phyloP scores from a whole-genome alignment of 1,140 invertebrate species.

The Papilio polytes region DNA sequence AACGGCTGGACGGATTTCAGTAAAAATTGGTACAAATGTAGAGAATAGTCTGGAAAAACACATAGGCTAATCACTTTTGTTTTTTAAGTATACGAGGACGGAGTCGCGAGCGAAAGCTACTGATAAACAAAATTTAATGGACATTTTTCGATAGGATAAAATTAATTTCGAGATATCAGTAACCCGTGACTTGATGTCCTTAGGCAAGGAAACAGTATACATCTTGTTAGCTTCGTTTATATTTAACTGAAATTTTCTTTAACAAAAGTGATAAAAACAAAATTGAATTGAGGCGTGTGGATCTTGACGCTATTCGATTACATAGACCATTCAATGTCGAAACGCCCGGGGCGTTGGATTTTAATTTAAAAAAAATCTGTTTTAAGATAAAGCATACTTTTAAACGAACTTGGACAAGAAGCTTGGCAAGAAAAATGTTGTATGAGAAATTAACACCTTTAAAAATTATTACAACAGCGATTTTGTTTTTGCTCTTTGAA shows the following conservation, averaged over 20 bases:
- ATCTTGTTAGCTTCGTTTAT: not conserved
- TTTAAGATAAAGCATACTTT: not conserved
- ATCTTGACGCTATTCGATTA: constrained; percentile 6
- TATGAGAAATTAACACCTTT: too few relatives aligned
- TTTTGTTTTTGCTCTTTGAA: too few relatives aligned
- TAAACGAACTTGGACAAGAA: not conserved
- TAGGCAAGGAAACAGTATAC: not conserved
- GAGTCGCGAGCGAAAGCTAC: too few relatives aligned
- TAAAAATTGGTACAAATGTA: too few relatives aligned
- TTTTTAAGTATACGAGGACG: too few relatives aligned
- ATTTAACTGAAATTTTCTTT: not conserved
- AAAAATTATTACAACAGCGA: too few relatives aligned
- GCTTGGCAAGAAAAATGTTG: too few relatives aligned
- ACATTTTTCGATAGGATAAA: not conserved
- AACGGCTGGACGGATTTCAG: too few relatives aligned
- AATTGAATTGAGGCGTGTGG: not conserved
- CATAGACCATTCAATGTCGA: constrained; percentile 10
- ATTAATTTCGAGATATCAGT: not conserved
- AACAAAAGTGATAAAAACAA: constrained; percentile 1
- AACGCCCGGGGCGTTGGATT: not conserved
- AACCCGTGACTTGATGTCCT: not conserved
- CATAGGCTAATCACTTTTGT: too few relatives aligned
- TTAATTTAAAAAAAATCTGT: constrained; percentile 10
- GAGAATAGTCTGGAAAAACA: too few relatives aligned
- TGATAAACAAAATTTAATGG: not conserved